Conservation (phyloP, 2,888 invertebrate species). For the Thera obeliscata region DNA sequence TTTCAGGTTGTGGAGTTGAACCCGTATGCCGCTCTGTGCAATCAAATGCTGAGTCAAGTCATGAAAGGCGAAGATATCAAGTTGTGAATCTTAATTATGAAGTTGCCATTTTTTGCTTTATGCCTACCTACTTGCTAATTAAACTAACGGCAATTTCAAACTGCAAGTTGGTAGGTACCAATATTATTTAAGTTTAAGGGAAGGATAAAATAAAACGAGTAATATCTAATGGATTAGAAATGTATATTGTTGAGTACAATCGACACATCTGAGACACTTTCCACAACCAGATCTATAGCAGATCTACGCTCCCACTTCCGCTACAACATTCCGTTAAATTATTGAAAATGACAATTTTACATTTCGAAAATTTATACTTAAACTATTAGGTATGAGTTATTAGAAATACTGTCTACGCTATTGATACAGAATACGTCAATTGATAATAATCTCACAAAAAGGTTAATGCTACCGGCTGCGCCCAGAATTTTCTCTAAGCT, state of each 20-base stretch:
- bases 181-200: neutral
- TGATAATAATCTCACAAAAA: constrained; percentile 60
- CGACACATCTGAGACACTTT: constrained; percentile 71
- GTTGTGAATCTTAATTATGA: constrained; percentile 44
- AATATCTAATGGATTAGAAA: constrained; percentile 82
- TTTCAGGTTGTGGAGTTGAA: constrained; percentile 92
- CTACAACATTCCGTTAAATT: constrained; percentile 53
- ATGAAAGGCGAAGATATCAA: constrained; percentile 83
- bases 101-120: too few species aligned
- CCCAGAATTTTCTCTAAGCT: constrained; percentile 50
- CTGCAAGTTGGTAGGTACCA: too few species aligned
- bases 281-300: constrained; percentile 51
- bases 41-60: constrained; percentile 95
- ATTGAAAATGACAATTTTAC: constrained; percentile 68
- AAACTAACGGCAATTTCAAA: too few species aligned
- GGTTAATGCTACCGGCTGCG: constrained; percentile 44
- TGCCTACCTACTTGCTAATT: too few species aligned
- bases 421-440: constrained; percentile 74
- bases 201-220: constrained; percentile 64
- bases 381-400: constrained; percentile 57
- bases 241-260: constrained; percentile 84
- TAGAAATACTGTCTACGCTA: constrained; percentile 73
- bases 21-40: constrained; percentile 97
- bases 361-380: constrained; percentile 67
- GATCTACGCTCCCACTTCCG: constrained; percentile 41